Percentiles rank a stretch among this genome's conserved stretches.
phyloP scores from a whole-genome alignment of 2,797 vertebrate genomes.

The Phaenicophaeus curvirostris region DNA sequence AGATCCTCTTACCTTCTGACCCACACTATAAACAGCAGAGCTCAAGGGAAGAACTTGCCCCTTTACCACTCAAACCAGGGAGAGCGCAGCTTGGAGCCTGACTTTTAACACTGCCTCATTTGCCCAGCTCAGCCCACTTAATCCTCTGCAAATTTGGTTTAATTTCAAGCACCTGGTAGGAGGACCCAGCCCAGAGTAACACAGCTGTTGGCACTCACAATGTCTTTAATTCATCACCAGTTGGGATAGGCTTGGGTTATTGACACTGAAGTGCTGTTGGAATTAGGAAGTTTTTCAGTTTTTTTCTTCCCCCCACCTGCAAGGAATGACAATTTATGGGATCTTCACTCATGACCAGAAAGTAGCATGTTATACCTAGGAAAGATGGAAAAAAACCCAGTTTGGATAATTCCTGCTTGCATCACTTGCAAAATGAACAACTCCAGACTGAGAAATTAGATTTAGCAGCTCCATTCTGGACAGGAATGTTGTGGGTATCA shows the following conservation, averaged over 20 bases:
- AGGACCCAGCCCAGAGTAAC: neutral
- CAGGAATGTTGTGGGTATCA: slow-evolving; percentile 25
- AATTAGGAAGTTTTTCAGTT: neutral
- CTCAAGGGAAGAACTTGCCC: fast-evolving
- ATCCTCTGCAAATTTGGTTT: neutral
- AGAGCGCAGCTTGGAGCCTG: neutral
- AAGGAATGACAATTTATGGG: neutral
- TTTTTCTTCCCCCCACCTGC: neutral
- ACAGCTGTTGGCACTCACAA: neutral
- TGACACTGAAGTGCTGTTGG: neutral
- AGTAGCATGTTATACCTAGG: neutral
- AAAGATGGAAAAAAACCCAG: neutral
- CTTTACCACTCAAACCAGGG: fast-evolving
- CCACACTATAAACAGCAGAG: fast-evolving
- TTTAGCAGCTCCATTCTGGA: slow-evolving; percentile 17
- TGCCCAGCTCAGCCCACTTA: neutral
- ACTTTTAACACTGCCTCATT: fast-evolving
- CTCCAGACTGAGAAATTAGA: slow-evolving; percentile 23
- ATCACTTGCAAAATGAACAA: slow-evolving; percentile 25
- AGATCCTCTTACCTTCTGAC: neutral
- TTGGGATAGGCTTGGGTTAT: neutral
- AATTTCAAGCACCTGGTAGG: neutral
- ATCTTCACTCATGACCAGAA: neutral
- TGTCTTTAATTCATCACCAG: neutral
- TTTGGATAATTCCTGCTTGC: neutral